Evolutionary conservation across 2,113 vertebrate species (phyloP).

Genomic region (Gobius niger): DNA sequence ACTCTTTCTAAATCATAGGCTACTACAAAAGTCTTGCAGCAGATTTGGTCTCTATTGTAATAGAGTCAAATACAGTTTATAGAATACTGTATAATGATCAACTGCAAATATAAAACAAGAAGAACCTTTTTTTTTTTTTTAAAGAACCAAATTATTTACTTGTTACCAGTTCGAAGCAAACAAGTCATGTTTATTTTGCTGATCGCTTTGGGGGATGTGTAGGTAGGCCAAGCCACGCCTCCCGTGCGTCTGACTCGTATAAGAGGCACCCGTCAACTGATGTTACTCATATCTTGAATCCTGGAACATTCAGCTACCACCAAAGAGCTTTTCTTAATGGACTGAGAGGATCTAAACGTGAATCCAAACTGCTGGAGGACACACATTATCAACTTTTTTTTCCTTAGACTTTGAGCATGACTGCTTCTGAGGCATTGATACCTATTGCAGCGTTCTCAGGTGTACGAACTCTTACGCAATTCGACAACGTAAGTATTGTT

Average conservation of each 20-base stretch:
- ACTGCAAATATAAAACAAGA: too few species aligned
- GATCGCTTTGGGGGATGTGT: slow-evolving; percentile 16
- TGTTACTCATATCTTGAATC: slow-evolving; percentile 34
- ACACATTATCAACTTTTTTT: neutral
- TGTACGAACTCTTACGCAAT: slow-evolving; percentile 52
- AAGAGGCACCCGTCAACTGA: slow-evolving; percentile 20
- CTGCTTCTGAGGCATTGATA: slow-evolving; percentile 70
- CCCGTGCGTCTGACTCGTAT: slow-evolving; percentile 21
- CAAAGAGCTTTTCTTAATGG: slow-evolving; percentile 15
- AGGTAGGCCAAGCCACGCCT: slow-evolving; percentile 40
- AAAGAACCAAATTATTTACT: neutral
- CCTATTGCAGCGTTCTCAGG: slow-evolving; percentile 60
- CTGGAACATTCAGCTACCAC: slow-evolving; percentile 11
- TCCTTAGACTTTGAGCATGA: slow-evolving; percentile 56
- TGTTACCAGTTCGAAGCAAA: slow-evolving; percentile 1
- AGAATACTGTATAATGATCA: too few species aligned
- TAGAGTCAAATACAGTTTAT: too few species aligned
- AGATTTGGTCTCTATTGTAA: too few species aligned
- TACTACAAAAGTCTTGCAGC: too few species aligned
- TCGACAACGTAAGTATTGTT: slow-evolving; percentile 71
- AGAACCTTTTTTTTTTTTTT: too few species aligned
- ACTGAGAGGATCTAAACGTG: slow-evolving; percentile 12
- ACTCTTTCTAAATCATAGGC: too few species aligned
- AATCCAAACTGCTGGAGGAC: neutral
- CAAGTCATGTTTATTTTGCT: neutral